A percentile compares a stretch with the other conserved stretches of the same genome.
These are phyloP conservation scores for Xestia c-nigrum DNA, from an alignment of 2,888 invertebrate genomes.

Conservation along the genomic window DNA sequence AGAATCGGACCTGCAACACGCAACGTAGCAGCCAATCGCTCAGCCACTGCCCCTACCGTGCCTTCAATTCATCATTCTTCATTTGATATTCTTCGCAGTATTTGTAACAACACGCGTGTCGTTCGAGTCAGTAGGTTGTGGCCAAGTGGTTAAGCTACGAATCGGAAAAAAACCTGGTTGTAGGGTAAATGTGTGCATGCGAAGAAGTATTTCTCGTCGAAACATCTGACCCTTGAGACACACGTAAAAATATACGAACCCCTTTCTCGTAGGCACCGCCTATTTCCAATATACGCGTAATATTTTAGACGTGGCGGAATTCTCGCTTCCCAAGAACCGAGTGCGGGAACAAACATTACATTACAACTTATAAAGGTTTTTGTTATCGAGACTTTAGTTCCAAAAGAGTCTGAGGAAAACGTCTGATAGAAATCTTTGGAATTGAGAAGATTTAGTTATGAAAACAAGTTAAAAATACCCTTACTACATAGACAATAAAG, in stretches of 20 bases:
- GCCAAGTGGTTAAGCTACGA: conserved; percentile 41
- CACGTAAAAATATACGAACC: conserved; percentile 59
- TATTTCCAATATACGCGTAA: conserved; percentile 64
- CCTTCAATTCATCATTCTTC: too few relatives aligned
- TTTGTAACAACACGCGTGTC: not conserved
- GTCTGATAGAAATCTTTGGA: not conserved
- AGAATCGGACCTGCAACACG: too few relatives aligned
- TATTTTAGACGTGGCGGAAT: conserved; percentile 56
- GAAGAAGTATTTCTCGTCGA: conserved; percentile 55
- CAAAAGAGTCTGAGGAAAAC: not conserved
- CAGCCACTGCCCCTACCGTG: too few relatives aligned
- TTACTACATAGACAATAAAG: conserved; percentile 1
- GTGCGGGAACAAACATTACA: conserved; percentile 19
- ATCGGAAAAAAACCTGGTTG: conserved; percentile 48
- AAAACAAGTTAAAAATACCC: not conserved
- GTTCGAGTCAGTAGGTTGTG: not conserved
- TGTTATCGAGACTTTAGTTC: not conserved
- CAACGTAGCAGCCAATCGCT: too few relatives aligned
- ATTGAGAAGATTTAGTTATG: not conserved
- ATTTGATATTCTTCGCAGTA: not conserved
- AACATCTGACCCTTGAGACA: conserved; percentile 62
- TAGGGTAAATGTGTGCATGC: conserved; percentile 48
- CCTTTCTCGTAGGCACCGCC: conserved; percentile 57
- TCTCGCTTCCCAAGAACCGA: conserved; percentile 33
- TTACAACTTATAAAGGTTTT: conserved; percentile 38